Conservation (phyloP, 2,113 vertebrate genomes). For the Chelonoidis abingdonii region DNA sequence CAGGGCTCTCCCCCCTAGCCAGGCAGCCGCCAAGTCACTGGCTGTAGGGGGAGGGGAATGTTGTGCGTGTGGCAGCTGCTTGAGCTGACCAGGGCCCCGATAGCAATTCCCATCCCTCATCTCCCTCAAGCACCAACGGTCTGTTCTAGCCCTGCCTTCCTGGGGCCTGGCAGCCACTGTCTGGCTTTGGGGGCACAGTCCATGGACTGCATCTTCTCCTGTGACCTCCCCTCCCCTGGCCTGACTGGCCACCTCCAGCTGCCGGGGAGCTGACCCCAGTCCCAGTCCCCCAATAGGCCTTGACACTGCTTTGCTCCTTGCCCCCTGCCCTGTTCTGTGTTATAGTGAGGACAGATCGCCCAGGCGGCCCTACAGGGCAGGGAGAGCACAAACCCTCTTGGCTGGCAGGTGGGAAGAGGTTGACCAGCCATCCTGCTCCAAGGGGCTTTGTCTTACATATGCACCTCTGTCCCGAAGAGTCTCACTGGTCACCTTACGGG, state of each 20-base stretch:
- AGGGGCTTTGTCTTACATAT: neutral
- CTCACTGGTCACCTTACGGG: too few relatives aligned
- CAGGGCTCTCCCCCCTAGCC: neutral
- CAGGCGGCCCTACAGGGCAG: too few relatives aligned
- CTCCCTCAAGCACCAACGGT: fast-evolving
- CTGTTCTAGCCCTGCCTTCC: neutral
- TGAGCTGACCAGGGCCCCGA: neutral
- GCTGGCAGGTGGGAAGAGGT: conserved; percentile 34
- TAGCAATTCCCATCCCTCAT: neutral
- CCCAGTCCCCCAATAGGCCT: neutral
- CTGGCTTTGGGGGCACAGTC: neutral
- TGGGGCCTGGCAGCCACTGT: conserved; percentile 19
- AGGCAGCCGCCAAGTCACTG: neutral
- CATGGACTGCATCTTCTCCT: neutral
- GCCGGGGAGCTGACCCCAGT: neutral
- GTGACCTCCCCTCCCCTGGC: neutral
- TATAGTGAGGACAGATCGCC: neutral
- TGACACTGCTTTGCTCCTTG: neutral
- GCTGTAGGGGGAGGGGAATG: neutral
- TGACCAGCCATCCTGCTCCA: fast-evolving
- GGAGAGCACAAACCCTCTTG: neutral
- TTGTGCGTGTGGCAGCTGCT: neutral
- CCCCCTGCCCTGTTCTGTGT: neutral
- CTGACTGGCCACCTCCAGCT: neutral
- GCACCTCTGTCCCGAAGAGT: neutral